Conservation (phyloP, 2,113 vertebrate species). For the Alligator sinensis region DNA sequence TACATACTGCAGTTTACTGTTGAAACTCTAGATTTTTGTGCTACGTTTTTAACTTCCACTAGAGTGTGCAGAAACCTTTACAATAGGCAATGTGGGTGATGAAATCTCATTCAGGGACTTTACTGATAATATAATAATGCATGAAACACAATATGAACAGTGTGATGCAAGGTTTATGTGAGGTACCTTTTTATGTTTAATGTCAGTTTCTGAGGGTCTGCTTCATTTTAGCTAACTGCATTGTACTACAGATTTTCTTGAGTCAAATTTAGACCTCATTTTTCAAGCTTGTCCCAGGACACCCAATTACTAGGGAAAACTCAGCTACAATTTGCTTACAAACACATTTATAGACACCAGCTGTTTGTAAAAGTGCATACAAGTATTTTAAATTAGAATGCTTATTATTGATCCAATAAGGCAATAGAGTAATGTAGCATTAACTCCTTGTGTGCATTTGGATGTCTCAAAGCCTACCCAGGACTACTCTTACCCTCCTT, state of each 20-base stretch:
- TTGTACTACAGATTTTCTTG: constrained; percentile 16
- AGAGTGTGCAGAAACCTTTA: constrained; percentile 53
- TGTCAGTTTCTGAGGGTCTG: constrained; percentile 6
- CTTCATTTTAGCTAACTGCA: constrained; percentile 30
- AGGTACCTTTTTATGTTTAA: background rate
- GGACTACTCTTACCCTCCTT: no score
- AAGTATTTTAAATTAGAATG: constrained; percentile 46
- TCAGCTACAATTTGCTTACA: constrained; percentile 58
- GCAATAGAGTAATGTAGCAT: background rate
- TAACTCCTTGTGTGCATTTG: background rate
- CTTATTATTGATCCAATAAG: constrained; percentile 18
- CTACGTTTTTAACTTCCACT: background rate
- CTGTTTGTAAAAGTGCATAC: constrained; percentile 35
- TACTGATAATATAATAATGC: background rate
- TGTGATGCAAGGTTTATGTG: constrained; percentile 1
- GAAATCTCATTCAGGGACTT: background rate
- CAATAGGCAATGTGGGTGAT: background rate
- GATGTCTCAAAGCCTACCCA: no score
- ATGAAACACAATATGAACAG: background rate
- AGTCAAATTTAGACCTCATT: constrained; percentile 56
- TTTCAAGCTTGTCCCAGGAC: constrained; percentile 22
- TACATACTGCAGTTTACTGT: background rate
- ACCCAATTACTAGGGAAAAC: constrained; percentile 40
- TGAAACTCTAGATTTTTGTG: rapidly evolving
- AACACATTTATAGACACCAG: constrained; percentile 50